These are phyloP conservation scores for Synanceia verrucosa DNA, from an alignment of 2,797 vertebrate species.

Conservation along the genomic window DNA sequence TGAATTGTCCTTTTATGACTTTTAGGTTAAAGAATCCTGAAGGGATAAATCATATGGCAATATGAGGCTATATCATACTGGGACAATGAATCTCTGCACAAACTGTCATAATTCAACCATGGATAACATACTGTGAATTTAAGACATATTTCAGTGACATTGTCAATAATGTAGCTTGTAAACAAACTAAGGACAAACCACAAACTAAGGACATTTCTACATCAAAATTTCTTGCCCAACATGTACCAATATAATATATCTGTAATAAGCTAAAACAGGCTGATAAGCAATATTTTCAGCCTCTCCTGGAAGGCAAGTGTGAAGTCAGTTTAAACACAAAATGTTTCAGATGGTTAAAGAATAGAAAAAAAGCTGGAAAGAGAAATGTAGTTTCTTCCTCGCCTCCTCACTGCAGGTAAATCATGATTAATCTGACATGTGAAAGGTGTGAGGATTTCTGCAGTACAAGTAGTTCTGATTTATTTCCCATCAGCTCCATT, in stretches of 20 bases:
- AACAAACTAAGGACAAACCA: no score
- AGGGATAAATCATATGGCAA: no score
- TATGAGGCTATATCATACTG: background rate
- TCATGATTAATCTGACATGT: background rate
- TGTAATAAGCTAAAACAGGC: background rate
- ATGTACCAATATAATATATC: background rate
- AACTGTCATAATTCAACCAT: background rate
- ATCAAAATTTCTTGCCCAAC: background rate
- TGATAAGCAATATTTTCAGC: background rate
- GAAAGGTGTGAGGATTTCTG: background rate
- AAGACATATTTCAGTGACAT: background rate
- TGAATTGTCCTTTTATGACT: constrained; percentile 19
- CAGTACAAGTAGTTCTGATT: background rate
- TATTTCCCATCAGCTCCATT: background rate
- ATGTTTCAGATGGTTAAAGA: background rate
- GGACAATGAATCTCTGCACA: background rate
- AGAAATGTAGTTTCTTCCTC: background rate
- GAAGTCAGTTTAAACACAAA: background rate
- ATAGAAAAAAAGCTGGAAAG: background rate
- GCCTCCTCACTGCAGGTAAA: background rate
- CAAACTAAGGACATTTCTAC: background rate
- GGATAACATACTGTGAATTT: no score
- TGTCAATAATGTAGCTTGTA: no score
- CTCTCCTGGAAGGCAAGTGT: background rate
- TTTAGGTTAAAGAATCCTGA: background rate